These are phyloP conservation scores for Austrofundulus limnaeus DNA, from an alignment of 2,113 vertebrate genomes.

Conservation along the genomic window DNA sequence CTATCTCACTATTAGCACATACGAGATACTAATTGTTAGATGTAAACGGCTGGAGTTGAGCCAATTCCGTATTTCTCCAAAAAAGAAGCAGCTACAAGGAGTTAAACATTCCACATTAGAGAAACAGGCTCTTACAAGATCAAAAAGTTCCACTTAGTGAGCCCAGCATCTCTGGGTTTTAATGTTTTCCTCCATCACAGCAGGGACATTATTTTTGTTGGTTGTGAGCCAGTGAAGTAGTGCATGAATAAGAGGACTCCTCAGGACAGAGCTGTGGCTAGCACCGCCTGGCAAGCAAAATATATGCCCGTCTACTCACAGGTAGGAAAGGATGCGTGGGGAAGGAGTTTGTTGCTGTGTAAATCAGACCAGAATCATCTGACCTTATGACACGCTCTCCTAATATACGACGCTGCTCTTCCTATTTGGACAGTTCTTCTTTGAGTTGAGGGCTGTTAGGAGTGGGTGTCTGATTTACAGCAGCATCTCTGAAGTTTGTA, in stretches of 20 bases:
- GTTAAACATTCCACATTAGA: conserved; percentile 21
- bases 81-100: conserved; percentile 20
- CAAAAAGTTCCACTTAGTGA: conserved; percentile 24
- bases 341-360: conserved; percentile 22
- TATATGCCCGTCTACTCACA: conserved; percentile 9
- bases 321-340: conserved; percentile 23
- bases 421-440: conserved; percentile 24
- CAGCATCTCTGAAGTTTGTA: background rate
- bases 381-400: conserved; percentile 46
- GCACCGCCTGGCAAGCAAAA: conserved; percentile 58
- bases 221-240: conserved; percentile 47
- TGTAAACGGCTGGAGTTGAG: background rate
- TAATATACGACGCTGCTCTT: conserved; percentile 57
- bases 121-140: conserved; percentile 1
- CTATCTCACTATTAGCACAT: conserved; percentile 2
- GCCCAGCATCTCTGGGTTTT: conserved; percentile 33
- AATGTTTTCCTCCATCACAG: conserved; percentile 17
- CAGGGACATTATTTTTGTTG: conserved; percentile 41
- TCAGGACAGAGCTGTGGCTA: conserved; percentile 59
- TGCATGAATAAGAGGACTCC: conserved; percentile 57
- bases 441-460: conserved; percentile 24
- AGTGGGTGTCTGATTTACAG: conserved; percentile 57
- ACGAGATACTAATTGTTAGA: conserved; percentile 6
- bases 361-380: conserved; percentile 63
- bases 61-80: conserved; percentile 30